phyloP scores from a whole-genome alignment of 2,888 invertebrate species.

The Nematopogon swammerdamellus region DNA sequence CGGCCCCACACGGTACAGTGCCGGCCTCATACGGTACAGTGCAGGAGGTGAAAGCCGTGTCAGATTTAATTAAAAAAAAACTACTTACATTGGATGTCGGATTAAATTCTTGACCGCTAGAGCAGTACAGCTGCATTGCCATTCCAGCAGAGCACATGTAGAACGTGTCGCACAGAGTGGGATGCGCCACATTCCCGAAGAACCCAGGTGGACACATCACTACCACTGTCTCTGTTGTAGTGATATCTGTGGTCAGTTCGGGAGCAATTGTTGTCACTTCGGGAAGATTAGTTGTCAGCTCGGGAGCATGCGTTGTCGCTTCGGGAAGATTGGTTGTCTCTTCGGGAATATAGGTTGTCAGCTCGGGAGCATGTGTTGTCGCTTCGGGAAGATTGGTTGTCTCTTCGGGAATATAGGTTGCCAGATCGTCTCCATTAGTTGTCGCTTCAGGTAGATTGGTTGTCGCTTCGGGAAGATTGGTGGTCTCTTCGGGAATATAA shows the following conservation, averaged over 20 bases:
- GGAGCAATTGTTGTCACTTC: background rate
- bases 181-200: conserved; percentile 4
- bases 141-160: conserved; percentile 8
- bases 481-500: background rate
- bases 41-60: too few species aligned
- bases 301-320: background rate
- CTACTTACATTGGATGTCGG: background rate
- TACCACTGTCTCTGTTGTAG: too few species aligned
- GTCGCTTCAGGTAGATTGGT: background rate
- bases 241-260: background rate
- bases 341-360: background rate
- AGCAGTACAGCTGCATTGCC: conserved; percentile 3
- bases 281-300: background rate
- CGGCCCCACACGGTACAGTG: too few species aligned
- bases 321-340: background rate
- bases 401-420: background rate
- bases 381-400: background rate
- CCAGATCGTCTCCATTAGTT: background rate
- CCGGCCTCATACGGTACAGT: too few species aligned
- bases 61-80: too few species aligned
- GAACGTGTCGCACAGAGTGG: conserved; percentile 7
- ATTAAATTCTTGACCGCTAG: conserved; percentile 2
- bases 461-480: background rate
- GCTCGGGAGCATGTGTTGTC: background rate
- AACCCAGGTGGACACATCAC: conserved; percentile 1